A percentile compares a stretch with the other conserved stretches of the same genome.
Conservation (phyloP, 2,888 invertebrate genomes). For the Rhaphigaster nebulosa region DNA sequence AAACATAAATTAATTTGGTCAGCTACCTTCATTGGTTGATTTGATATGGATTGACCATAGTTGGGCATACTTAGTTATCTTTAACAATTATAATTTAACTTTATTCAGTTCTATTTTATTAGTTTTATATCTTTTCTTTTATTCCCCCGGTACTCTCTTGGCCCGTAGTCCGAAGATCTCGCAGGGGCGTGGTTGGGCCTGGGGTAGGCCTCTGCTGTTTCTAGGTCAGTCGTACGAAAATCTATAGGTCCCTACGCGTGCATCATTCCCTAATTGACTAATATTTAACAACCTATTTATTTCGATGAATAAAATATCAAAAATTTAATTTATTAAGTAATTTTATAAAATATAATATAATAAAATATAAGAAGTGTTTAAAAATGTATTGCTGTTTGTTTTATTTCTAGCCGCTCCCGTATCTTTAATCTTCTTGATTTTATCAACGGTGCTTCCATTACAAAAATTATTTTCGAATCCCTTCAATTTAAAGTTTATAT, state of each 20-base stretch:
- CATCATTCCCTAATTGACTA: neutral
- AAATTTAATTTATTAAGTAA: neutral
- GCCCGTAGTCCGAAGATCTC: neutral
- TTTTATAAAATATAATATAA: neutral
- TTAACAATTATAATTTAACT: neutral
- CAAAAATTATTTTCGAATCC: too few relatives aligned
- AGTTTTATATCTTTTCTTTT: neutral
- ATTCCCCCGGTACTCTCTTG: neutral
- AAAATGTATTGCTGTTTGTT: too few relatives aligned
- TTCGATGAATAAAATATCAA: neutral
- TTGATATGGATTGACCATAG: too few relatives aligned
- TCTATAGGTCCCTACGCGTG: constrained; percentile 17
- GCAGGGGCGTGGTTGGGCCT: constrained; percentile 20
- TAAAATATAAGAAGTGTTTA: too few relatives aligned
- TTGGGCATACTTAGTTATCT: too few relatives aligned
- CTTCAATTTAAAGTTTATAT: too few relatives aligned
- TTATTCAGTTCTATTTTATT: neutral
- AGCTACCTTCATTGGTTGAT: too few relatives aligned
- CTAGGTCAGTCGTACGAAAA: constrained; percentile 56
- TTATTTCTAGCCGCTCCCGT: too few relatives aligned
- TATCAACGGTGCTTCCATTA: too few relatives aligned
- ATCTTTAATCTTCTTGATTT: too few relatives aligned
- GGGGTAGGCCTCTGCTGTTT: constrained; percentile 15
- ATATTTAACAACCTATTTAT: neutral
- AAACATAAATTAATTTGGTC: too few relatives aligned